phyloP scores from a whole-genome alignment of 2,113 vertebrate genomes.

The Prochilodus magdalenae region DNA sequence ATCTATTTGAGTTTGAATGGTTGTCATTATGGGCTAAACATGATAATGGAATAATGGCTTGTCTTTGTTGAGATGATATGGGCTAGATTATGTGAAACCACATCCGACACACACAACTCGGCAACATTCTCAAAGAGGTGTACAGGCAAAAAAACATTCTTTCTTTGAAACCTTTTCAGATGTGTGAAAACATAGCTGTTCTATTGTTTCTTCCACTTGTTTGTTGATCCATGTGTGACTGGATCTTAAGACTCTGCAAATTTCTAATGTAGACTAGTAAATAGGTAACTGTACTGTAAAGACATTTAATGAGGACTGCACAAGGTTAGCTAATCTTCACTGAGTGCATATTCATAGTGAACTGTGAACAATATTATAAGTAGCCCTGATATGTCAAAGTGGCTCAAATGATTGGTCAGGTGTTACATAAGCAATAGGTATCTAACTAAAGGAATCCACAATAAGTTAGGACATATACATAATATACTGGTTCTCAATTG shows the following conservation, averaged over 20 bases:
- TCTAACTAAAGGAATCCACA: background rate
- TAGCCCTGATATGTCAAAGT: background rate
- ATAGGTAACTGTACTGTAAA: background rate
- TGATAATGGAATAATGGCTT: background rate
- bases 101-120: slow-evolving; percentile 16
- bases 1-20: slow-evolving; percentile 12
- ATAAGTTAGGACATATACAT: background rate
- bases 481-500: background rate
- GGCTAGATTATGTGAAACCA: slow-evolving; percentile 19
- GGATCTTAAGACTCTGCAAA: slow-evolving; percentile 4
- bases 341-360: background rate
- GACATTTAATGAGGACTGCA: slow-evolving; percentile 14
- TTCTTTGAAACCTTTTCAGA: background rate
- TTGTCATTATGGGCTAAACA: background rate
- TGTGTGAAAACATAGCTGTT: background rate
- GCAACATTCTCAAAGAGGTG: slow-evolving; percentile 25
- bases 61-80: slow-evolving; percentile 10
- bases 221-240: background rate
- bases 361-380: background rate
- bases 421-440: background rate
- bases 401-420: slow-evolving; percentile 9
- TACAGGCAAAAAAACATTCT: slow-evolving; percentile 32
- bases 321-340: slow-evolving; percentile 4
- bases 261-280: background rate
- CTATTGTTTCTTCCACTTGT: background rate